Conservation (phyloP, 2,113 vertebrate species). For the Phycodurus eques region DNA sequence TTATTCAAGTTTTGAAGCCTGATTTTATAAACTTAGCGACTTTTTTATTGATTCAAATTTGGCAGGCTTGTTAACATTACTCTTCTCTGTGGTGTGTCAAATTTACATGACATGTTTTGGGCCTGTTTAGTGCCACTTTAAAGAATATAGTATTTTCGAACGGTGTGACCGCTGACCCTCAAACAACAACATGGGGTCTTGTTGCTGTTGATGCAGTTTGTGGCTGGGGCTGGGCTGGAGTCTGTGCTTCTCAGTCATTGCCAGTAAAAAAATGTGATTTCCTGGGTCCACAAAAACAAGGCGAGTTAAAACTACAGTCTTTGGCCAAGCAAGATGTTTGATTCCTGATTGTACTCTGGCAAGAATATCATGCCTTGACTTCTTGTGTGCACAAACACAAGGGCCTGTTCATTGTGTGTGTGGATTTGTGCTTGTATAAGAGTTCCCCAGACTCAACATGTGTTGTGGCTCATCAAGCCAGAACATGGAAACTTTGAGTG, state of each 20-base stretch:
- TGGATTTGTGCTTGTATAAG: constrained; percentile 33
- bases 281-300: constrained; percentile 57
- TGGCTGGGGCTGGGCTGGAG: constrained; percentile 26
- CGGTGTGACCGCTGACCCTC: constrained; percentile 33
- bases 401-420: constrained; percentile 26
- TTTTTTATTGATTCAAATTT: no score
- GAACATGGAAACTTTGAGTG: constrained; percentile 73
- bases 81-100: no score
- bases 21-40: no score
- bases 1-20: no score
- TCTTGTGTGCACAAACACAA: constrained; percentile 43
- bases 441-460: constrained; percentile 52
- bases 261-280: constrained; percentile 55
- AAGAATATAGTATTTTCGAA: neutral
- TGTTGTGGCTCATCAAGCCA: constrained; percentile 68
- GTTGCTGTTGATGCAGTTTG: constrained; percentile 30
- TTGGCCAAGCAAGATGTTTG: constrained; percentile 57
- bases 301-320: constrained; percentile 62
- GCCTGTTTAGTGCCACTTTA: no score
- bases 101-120: no score
- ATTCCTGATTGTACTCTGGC: constrained; percentile 55
- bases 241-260: constrained; percentile 29
- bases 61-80: no score
- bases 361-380: constrained; percentile 59
- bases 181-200: constrained; percentile 8